Evolutionary conservation across 2,797 vertebrate genomes (phyloP).

Genomic region (Cygnus olor): DNA sequence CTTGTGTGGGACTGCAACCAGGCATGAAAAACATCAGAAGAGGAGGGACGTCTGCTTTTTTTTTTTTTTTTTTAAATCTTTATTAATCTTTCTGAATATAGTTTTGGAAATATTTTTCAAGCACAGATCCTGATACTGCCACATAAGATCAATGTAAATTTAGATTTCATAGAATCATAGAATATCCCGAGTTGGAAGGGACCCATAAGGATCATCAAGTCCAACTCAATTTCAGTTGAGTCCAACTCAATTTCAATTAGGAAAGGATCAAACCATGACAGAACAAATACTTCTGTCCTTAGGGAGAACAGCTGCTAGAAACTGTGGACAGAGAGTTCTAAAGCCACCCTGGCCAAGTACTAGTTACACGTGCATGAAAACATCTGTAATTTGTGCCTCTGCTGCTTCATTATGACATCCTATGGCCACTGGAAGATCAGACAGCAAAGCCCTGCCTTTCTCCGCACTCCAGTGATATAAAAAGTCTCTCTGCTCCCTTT

Average conservation of each 20-base stretch:
- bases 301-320: background rate
- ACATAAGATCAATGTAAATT: background rate
- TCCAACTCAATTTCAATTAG: background rate
- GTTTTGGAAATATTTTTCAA: background rate
- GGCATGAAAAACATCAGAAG: background rate
- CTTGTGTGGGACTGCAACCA: rapidly evolving
- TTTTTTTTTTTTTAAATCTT: background rate
- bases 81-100: background rate
- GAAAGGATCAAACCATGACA: background rate
- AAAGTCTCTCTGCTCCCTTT: background rate
- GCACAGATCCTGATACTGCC: background rate
- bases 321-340: background rate
- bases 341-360: background rate
- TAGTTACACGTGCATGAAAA: background rate
- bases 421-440: background rate
- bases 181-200: too few relatives aligned
- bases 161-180: background rate
- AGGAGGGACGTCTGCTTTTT: background rate
- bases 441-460: background rate
- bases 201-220: too few relatives aligned
- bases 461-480: background rate
- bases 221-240: too few relatives aligned
- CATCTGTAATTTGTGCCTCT: background rate
- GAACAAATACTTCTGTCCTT: background rate
- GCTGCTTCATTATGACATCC: background rate